Base-by-base conservation (phyloP, 2,797 vertebrate species). In the Argyrosomus regius region DNA sequence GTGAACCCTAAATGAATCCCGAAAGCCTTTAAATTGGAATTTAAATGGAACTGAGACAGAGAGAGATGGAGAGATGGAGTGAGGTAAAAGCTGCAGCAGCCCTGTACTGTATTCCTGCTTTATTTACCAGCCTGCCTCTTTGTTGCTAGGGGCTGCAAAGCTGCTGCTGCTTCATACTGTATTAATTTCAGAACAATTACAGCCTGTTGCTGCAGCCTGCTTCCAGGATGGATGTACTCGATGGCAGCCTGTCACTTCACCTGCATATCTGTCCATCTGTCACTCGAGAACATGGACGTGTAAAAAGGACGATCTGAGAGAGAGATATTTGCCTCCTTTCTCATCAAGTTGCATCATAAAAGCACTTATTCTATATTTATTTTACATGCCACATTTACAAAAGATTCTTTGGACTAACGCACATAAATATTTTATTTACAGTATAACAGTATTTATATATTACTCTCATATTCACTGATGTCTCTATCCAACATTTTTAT, bases 141-240 rank as follows among this genome's bases (percentile, higher is more conserved):
- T 75, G 84, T 86, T 84, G 76, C 87, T 61, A 81, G 28, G 82
- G 66, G 82, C 84, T 76, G 65, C 64, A 58, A 66, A 75, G 68
- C 62, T 48, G 39, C 66, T 28, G 59, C 66, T 28, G 59, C 17
- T 76, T 74, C 75, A 77, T 67, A 71, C 79, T 54, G 77, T 65
- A 76, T 87, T 92, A 66, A 90, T 91, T 81, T 90, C 77, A 86
- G 81, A 80, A 70, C 82, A 87, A 88, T 94, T 89, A 88, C 71
- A 62, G 46, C 68, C 65, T 61, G 87, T 74, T 80, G 73, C 68
- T 67, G 76, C 28, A 39, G 35, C 31, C 46, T 5, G 0, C 56
- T 60, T 35, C 45, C 72, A 45, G 48, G 71, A 41, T 67, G 11
- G 12, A 26, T 63, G 76, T 26, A n/a, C 56, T 48, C 57, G 59